Evolutionary conservation across 2,113 vertebrate species (phyloP), one percentile per base, ranked within the genome.

Genomic region (Callopanchax toddi): DNA sequence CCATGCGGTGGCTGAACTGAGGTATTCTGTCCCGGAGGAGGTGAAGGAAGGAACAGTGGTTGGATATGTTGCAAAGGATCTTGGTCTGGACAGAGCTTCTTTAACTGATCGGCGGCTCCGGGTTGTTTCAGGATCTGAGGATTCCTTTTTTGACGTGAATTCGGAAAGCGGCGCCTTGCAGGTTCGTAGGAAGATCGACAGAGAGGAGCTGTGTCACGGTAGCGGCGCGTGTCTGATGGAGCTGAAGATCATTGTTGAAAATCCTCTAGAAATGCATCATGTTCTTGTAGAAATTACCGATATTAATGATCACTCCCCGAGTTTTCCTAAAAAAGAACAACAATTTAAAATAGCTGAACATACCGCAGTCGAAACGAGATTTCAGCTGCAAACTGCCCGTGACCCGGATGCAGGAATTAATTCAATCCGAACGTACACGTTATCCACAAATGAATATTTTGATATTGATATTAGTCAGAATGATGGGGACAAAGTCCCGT

Each of bases 351-450:
- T 95, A 26, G 58, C 55, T 0, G 94, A 95, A 29, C 76, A 85
- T 0, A 50, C 80, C 1, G 32, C 73, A 18, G 75, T 83, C 1
- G 93, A 93, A 3, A 84, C 84, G 0, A 48, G 84, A 18, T 93
- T 94, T 43, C 74, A 91, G 3, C 51, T 94, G 42, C 89, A 93
- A 11, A 82, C 87, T 9, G 94, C 93, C 0, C 79, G 81, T 11
- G 94, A 95, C 60, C 70, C 89, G 1, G 94, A 95, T 56, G 77
- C 85, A 40, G 92, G 92, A 5, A 55, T 76, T 1, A 93, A 93
- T 18, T 81, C 90, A 1, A 58, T 90, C 11, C 83, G 89, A 4
- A 86, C 79, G 21, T 95, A 95, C 36, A 91, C 86, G 37, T 72
- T 90, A 12, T 78, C 77, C 5, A 12, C 68, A 39, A 92, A 90